Base-by-base conservation (phyloP, 2,888 invertebrate genomes). In the Philopedon plagiatum region DNA sequence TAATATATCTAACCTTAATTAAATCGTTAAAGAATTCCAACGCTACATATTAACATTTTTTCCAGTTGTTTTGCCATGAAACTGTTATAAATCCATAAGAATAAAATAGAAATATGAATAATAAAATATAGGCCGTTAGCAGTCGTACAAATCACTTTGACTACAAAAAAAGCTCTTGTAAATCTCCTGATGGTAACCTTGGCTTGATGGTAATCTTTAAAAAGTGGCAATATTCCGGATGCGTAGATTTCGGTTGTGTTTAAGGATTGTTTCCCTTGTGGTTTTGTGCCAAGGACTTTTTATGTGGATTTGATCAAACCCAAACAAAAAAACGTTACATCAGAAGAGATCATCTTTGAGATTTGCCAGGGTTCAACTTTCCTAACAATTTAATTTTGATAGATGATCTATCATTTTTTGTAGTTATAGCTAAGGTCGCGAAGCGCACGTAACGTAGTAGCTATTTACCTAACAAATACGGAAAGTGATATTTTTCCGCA, bases 101-200 rank as follows among this genome's bases (percentile, higher is more conserved):
- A n/a, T n/a, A n/a, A n/a, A n/a, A 46, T 46, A 46, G 23, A 46
- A 46, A 46, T 46, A 46, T 46, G 46, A 46, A 46, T 46, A 46
- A 46, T 46, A 46, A 46, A 23, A 46, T 46, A 23, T 21, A n/a
- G 46, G 44, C 44, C 18, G 13, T 41, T 41, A 41, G 11, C 23
- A 46, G 2, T 23, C 1, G 18, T 44, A 44, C 18, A 19, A 44
- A 44, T 46, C 23, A 21, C 2, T 9, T 19, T 44, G 1, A 4
- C n/a, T 46, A n/a, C 9, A 21, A 44, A 44, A 19, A 44, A 19
- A 44, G 0, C 1, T 5, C 4, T n/a, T 46, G 7, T 19, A 21
- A 13, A 9, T 11, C 19, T 46, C 9, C n/a, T n/a, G n/a, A n/a
- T n/a, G 4, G 2, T 23, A 46, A 23, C 46, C 46, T 46, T 46